Evolutionary conservation across 2,113 vertebrate genomes (phyloP), one percentile per base, ranked within the genome.

Genomic region (Malurus melanocephalus): DNA sequence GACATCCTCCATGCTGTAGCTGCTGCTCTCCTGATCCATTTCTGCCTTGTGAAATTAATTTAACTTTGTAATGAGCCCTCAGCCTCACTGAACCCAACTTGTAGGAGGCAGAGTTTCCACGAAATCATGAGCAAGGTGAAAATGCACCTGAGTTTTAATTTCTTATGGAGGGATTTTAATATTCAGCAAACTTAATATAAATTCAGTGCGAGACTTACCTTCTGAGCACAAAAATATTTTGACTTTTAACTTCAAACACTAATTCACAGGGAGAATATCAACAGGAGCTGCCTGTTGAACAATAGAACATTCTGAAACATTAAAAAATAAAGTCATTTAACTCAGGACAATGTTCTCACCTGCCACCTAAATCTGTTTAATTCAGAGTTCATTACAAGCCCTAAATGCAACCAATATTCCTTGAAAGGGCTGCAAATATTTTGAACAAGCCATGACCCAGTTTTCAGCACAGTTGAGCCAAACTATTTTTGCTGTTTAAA

Each of bases 381-480:
- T 67, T 60, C 48, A 72, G 38, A 49, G 33, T 16, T 68, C 64
- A 21, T 43, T 82, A 60, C 35, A 80, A 91, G 28, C 67, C 17
- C 19, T 56, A 49, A 89, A 38, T 33, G 64, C 27, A 85, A 62
- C 21, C 1, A 0, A 28, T 56, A 45, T 93, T 94, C 87, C 91
- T 94, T 94, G 91, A 94, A 95, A 93, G 76, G 81, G 42, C 57
- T 89, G 76, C 85, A 92, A 88, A 80, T 88, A 81, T 77, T 85
- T 68, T 65, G 73, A 88, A 83, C 45, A 91, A 94, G 61, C 45
- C 73, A 85, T 83, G 91, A 91, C 72, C 82, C 91, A 95, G 59
- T 92, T 92, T 93, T 83, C 68, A 88, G 72, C 27, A 78, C 27
- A 85, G 56, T 89, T 80, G 32, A 12, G 23, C 72, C 91, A 91